phyloP scores from a whole-genome alignment of 2,113 vertebrate genomes.

The Phaethon lepturus region DNA sequence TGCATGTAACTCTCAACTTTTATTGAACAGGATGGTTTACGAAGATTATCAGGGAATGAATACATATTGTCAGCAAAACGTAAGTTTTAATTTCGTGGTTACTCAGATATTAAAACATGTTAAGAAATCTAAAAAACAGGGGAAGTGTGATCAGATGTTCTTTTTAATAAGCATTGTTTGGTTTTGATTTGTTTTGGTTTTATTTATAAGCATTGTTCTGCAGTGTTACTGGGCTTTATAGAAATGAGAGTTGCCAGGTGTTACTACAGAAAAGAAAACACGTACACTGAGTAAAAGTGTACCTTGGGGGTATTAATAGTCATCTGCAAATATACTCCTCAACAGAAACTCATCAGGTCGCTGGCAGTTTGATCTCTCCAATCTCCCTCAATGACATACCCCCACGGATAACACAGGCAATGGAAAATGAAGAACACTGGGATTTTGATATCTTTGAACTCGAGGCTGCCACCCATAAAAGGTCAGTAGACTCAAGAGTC shows the following conservation, averaged over 20 bases:
- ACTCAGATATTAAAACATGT: neutral
- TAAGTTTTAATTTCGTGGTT: constrained; percentile 75
- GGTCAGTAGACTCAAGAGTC: constrained; percentile 75
- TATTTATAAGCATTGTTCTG: neutral
- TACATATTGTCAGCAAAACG: constrained; percentile 91
- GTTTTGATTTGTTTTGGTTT: neutral
- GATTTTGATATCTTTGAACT: constrained; percentile 95
- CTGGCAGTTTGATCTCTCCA: constrained; percentile 80
- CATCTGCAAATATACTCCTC: neutral
- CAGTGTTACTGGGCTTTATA: neutral
- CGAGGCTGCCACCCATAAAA: constrained; percentile 91
- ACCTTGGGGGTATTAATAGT: neutral
- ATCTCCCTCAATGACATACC: constrained; percentile 89
- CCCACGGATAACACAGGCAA: constrained; percentile 87
- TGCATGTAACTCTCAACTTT: constrained; percentile 40
- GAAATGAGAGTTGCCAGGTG: neutral
- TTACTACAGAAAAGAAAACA: neutral
- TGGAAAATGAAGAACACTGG: constrained; percentile 94
- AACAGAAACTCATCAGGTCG: constrained; percentile 84
- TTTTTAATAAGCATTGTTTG: neutral
- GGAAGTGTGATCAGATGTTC: neutral
- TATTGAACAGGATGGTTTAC: constrained; percentile 88
- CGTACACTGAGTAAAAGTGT: neutral
- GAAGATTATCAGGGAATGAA: constrained; percentile 93
- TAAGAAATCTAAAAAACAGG: neutral